Conservation (phyloP, 2,888 invertebrate species). For the Plebejus anna region DNA sequence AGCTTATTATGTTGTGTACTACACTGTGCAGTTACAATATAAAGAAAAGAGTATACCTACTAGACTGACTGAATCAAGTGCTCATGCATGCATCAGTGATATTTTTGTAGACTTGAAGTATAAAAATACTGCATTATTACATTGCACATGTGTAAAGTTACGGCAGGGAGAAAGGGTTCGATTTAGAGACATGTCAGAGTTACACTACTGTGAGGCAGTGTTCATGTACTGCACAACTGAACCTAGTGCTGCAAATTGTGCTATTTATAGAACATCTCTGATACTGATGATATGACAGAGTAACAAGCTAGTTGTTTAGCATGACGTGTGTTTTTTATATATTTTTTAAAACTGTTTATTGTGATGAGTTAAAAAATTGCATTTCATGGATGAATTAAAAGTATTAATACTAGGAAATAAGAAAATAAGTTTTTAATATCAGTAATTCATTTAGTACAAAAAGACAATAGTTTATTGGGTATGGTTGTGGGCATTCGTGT, state of each 20-base stretch:
- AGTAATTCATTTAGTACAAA: neutral
- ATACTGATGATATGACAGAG: neutral
- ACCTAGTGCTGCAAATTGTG: neutral
- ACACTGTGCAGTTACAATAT: neutral
- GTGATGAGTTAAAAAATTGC: neutral
- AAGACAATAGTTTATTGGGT: neutral
- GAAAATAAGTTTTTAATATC: neutral
- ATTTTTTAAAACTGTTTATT: neutral
- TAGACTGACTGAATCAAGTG: neutral
- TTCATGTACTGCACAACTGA: neutral
- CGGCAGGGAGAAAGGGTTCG: no score
- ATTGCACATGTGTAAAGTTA: neutral
- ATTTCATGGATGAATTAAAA: neutral
- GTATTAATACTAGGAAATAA: no score
- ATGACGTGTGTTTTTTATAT: neutral
- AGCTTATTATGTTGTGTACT: neutral
- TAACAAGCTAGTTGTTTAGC: neutral
- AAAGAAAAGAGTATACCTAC: neutral
- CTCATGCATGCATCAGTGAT: neutral
- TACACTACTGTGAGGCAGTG: neutral
- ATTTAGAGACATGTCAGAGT: no score
- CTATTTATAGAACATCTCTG: constrained; percentile 2
- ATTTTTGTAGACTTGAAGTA: neutral
- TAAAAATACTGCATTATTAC: neutral
- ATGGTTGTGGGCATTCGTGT: neutral